These are phyloP conservation scores for Muntiacus reevesi DNA, from an alignment of 2,113 vertebrate genomes.

Conservation along the genomic window DNA sequence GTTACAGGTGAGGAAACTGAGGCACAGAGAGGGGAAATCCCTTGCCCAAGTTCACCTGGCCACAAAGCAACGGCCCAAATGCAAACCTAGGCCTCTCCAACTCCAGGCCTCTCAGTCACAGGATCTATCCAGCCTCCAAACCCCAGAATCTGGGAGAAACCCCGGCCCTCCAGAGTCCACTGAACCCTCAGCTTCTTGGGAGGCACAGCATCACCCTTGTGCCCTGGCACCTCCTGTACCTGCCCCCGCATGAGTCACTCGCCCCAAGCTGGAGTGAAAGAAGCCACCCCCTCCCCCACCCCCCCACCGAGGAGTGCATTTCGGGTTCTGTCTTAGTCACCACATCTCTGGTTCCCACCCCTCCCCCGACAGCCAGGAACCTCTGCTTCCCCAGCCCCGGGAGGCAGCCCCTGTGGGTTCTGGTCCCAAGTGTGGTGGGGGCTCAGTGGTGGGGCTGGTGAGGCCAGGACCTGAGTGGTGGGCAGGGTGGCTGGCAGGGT, in stretches of 20 bases:
- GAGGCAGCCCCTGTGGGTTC: not conserved
- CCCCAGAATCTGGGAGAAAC: not conserved
- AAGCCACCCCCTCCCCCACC: not conserved
- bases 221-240: not conserved
- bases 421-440: not conserved
- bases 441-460: not conserved
- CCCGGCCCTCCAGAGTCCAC: not conserved
- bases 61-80: not conserved
- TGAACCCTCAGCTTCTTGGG: not conserved
- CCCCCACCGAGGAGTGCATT: not conserved
- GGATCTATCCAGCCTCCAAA: not conserved
- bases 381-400: not conserved
- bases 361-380: not conserved
- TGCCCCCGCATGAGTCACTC: slow-evolving; percentile 62
- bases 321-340: slow-evolving; percentile 54
- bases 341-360: slow-evolving; percentile 45
- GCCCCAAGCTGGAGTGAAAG: slow-evolving; percentile 1
- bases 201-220: not conserved
- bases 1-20: not conserved
- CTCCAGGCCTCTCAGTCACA: not conserved
- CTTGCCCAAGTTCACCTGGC: not conserved
- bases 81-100: not conserved
- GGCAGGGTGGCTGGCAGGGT: not conserved
- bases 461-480: not conserved
- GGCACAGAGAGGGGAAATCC: not conserved